phyloP scores from a whole-genome alignment of 92 coral and sea anemone genomes.

The Umimayanthus kanabou region DNA sequence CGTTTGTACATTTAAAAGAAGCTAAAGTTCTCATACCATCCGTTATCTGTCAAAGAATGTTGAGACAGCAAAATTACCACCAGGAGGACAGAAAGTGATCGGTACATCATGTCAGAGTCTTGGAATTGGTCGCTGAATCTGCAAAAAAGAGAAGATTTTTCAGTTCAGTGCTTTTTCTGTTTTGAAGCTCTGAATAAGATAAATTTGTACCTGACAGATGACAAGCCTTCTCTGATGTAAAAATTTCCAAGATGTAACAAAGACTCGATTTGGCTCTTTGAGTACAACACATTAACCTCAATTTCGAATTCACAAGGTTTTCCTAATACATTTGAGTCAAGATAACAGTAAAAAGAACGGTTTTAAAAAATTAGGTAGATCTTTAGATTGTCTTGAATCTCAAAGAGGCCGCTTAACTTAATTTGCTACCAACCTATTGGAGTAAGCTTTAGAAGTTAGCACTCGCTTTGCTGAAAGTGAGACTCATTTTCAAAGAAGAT shows the following conservation, averaged over 20 bases:
- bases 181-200: neutral
- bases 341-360: constrained; percentile 1
- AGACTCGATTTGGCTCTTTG: neutral
- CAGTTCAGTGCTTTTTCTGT: neutral
- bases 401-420: constrained; percentile 19
- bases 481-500: neutral
- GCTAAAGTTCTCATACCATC: constrained; percentile 10
- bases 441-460: neutral
- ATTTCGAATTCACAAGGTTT: neutral
- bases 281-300: neutral
- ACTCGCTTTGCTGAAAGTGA: neutral
- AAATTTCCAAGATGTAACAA: neutral
- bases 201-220: neutral
- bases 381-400: neutral
- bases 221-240: neutral
- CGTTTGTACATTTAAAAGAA: neutral
- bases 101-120: constrained; percentile 12
- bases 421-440: neutral
- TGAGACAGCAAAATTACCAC: neutral
- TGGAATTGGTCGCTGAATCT: neutral
- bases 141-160: neutral
- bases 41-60: constrained; percentile 5
- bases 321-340: neutral
- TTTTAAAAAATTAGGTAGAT: neutral
- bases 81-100: neutral